These are phyloP conservation scores for Octopus sinensis DNA, from an alignment of 1,140 invertebrate genomes.

Conservation along the genomic window DNA sequence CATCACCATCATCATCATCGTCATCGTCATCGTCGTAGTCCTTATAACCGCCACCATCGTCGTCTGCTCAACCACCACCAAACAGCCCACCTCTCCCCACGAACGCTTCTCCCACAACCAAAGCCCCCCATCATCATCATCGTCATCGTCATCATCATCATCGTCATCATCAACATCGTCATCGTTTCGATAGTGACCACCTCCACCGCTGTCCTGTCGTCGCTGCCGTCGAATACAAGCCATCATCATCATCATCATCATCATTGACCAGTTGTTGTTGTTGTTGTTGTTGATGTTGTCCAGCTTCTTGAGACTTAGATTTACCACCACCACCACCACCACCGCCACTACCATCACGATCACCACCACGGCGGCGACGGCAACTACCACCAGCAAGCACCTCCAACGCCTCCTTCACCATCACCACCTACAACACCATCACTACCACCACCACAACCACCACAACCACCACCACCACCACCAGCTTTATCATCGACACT, in stretches of 20 bases:
- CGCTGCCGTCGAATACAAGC: background rate
- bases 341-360: background rate
- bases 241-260: background rate
- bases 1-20: background rate
- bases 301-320: too few relatives aligned
- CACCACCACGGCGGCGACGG: background rate
- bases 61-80: background rate
- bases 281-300: too few relatives aligned
- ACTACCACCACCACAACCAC: background rate
- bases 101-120: background rate
- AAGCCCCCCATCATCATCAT: background rate
- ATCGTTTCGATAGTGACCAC: background rate
- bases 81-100: background rate
- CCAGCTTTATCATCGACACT: background rate
- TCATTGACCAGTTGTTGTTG: background rate
- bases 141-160: background rate
- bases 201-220: background rate
- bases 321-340: background rate
- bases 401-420: background rate
- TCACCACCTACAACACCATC: background rate
- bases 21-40: background rate
- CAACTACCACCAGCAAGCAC: background rate
- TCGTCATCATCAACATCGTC: background rate
- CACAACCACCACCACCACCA: background rate
- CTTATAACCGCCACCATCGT: background rate